Base-by-base conservation (phyloP, 2,797 vertebrate genomes). In the Rhinichthys osculus region DNA sequence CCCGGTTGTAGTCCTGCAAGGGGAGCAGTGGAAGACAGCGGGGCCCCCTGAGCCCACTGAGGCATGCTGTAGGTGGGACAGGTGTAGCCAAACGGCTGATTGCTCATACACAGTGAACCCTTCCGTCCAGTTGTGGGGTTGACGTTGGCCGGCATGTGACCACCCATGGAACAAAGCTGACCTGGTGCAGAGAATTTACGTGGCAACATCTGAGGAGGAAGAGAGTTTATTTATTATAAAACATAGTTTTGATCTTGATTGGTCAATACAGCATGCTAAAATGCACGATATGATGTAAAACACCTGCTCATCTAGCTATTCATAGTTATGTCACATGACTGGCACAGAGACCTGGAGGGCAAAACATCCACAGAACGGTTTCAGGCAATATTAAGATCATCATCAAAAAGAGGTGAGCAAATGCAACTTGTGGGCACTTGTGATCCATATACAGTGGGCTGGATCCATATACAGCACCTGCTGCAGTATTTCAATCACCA, bases 111-210 rank as follows among this genome's bases (percentile, higher is more conserved):
- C 91, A 99, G 93, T 1, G 95, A 95, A 77, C 97, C 96, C 93
- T 98, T 98, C 3, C 96, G 95, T 89, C 96, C 96, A 90, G 96
- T 96, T 90, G 96, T 92, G 88, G 96, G 92, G 89, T 96, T 96
- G 89, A 95, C 91, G 85, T 95, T 92, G 90, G 94, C 88, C 14
- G 83, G 69, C 16, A 85, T 59, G 91, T 95, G 95, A 91, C 95
- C 94, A 91, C 94, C 94, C 90, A 96, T 89, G 91, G 96, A 94
- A 91, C 97, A 97, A 54, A 98, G 96, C 89, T 97, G 97, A 82
- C 96, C 96, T 1, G 98, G 98, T 64, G 97, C 97, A 0, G 98
- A 99, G 92, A 96, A 99, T 87, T 99, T 99, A 62, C 97, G 94
- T 82, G 93, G 93, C 50, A 93, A 89, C n/a, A 91, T 89, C 94